Evolutionary conservation across 2,113 vertebrate species (phyloP).

Genomic region (Vidua chalybeata): DNA sequence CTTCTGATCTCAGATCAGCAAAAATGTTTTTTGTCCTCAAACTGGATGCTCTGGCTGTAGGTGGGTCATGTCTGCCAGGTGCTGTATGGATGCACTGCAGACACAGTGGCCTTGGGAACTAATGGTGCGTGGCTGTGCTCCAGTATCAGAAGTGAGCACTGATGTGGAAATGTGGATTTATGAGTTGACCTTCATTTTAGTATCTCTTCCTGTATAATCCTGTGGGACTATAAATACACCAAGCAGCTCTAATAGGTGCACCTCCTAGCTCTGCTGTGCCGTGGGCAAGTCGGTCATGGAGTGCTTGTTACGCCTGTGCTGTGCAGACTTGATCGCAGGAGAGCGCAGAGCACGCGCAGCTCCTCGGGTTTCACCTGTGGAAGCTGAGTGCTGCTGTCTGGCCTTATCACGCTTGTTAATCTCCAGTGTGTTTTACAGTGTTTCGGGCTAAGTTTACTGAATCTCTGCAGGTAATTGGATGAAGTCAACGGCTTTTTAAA

Average conservation of each 20-base stretch:
- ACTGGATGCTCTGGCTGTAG: fast-evolving
- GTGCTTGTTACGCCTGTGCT: background rate
- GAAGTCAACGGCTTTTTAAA: background rate
- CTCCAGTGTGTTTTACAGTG: background rate
- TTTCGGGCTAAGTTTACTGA: background rate
- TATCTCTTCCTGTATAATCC: background rate
- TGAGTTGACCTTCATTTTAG: constrained; percentile 43
- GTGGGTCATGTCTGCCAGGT: background rate
- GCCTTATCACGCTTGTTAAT: constrained; percentile 47
- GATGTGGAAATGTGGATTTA: background rate
- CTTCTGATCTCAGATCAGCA: background rate
- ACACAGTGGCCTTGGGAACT: background rate
- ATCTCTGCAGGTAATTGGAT: background rate
- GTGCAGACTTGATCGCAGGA: background rate
- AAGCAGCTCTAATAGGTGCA: background rate
- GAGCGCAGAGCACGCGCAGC: fast-evolving
- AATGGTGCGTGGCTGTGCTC: background rate
- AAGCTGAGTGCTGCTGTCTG: background rate
- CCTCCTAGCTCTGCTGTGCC: background rate
- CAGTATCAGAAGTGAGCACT: background rate
- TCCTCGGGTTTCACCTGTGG: constrained; percentile 24
- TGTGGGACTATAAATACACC: constrained; percentile 10
- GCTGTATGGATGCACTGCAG: fast-evolving
- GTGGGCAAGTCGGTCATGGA: fast-evolving
- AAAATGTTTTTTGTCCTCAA: background rate